A percentile compares a stretch with the other conserved stretches of the same genome.
phyloP scores from a whole-genome alignment of 2,113 vertebrate species.

The Perca fluviatilis region DNA sequence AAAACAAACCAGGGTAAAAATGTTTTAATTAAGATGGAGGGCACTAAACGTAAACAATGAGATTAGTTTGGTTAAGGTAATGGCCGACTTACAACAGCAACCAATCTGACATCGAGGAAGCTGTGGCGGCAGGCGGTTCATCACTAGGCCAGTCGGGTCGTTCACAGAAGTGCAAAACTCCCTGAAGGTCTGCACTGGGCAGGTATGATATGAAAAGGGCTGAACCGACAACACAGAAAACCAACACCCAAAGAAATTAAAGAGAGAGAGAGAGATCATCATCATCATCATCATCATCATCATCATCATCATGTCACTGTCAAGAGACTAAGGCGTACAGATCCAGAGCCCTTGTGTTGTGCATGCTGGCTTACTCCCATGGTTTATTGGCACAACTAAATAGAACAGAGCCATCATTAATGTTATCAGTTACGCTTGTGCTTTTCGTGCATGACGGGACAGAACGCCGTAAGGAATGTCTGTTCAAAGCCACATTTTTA shows the following conservation, averaged over 20 bases:
- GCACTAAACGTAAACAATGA: neutral
- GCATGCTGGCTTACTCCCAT: neutral
- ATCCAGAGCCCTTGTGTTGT: neutral
- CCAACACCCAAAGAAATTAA: neutral
- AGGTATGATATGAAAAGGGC: neutral
- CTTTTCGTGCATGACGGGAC: neutral
- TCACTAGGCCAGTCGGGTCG: neutral
- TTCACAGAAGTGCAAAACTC: neutral
- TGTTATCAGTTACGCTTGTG: neutral
- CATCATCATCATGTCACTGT: neutral
- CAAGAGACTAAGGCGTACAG: neutral
- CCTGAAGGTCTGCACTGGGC: neutral
- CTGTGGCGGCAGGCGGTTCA: neutral
- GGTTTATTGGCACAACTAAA: conserved; percentile 7
- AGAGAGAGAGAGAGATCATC: neutral
- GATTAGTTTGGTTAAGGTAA: neutral
- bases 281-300: neutral
- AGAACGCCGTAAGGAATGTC: neutral
- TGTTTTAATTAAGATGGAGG: neutral
- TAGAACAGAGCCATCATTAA: neutral
- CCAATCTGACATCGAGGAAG: no score
- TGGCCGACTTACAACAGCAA: no score
- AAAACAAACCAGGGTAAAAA: neutral
- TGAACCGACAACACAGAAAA: neutral
- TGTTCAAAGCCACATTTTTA: neutral